Percentiles rank a stretch among this genome's conserved stretches.
Conservation (phyloP, 2,113 vertebrate species). For the Equus przewalskii region DNA sequence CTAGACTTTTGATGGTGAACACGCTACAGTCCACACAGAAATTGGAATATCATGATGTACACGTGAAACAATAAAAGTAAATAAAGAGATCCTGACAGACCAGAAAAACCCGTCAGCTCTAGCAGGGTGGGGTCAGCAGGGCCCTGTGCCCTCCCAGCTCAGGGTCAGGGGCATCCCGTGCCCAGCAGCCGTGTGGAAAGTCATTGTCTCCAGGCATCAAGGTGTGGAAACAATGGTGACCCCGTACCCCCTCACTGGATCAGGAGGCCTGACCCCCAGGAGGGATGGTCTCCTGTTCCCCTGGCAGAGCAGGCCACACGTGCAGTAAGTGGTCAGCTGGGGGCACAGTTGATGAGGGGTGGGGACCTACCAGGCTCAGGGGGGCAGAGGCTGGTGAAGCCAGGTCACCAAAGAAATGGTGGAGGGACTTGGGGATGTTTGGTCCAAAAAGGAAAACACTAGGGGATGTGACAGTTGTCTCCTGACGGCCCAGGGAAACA, state of each 20-base stretch:
- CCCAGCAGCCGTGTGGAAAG: background rate
- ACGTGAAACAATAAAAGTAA: too few species aligned
- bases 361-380: background rate
- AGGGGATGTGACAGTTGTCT: background rate
- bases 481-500: background rate
- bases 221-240: background rate
- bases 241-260: background rate
- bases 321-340: background rate
- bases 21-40: too few species aligned
- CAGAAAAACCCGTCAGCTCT: background rate
- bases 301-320: background rate
- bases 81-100: background rate
- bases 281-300: background rate
- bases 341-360: background rate
- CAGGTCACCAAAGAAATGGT: background rate
- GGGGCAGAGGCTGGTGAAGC: background rate
- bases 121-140: background rate
- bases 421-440: background rate
- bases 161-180: background rate
- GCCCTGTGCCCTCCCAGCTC: background rate
- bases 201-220: background rate
- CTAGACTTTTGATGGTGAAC: too few species aligned
- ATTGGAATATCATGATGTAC: too few species aligned
- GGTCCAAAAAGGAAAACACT: background rate
- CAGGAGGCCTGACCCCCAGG: background rate